Percentiles rank a stretch among this genome's conserved stretches.
Evolutionary conservation across 2,797 vertebrate genomes (phyloP).

Genomic region (Zenarchopterus dispar): DNA sequence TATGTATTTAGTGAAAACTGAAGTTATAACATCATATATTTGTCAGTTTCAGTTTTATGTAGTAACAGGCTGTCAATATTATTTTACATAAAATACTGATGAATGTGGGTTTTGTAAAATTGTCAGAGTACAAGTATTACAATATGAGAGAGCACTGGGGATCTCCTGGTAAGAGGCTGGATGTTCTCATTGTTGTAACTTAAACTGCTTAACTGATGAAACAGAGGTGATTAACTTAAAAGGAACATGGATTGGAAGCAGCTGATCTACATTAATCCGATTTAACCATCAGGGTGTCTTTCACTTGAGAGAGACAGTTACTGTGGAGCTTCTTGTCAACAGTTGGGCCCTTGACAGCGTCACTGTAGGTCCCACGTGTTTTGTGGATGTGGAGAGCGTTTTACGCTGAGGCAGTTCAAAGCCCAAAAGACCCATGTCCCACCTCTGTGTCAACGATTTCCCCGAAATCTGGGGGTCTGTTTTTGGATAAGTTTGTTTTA

Average conservation of each 20-base stretch:
- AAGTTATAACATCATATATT: neutral
- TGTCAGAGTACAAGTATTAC: neutral
- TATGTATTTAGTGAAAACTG: too few species aligned
- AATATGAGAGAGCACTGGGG: neutral
- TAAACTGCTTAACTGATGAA: slow-evolving; percentile 42
- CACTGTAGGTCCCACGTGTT: slow-evolving; percentile 67
- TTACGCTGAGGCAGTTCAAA: slow-evolving; percentile 47
- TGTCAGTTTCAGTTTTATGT: neutral
- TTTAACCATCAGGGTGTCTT: slow-evolving; percentile 45
- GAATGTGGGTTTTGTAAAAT: neutral
- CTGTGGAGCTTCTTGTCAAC: slow-evolving; percentile 57
- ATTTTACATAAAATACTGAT: too few species aligned
- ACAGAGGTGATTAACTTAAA: slow-evolving; percentile 39
- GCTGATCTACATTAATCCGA: slow-evolving; percentile 52
- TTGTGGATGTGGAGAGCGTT: slow-evolving; percentile 47
- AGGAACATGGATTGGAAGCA: slow-evolving; percentile 30
- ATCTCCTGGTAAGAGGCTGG: neutral
- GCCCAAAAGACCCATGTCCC: slow-evolving; percentile 44
- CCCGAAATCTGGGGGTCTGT: neutral
- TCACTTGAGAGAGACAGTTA: slow-evolving; percentile 37
- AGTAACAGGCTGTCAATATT: neutral
- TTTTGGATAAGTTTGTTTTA: neutral
- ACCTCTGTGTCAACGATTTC: slow-evolving; percentile 4
- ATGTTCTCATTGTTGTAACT: slow-evolving; percentile 13
- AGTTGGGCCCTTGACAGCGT: slow-evolving; percentile 58